A percentile compares a stretch with the other conserved stretches of the same genome.
These are phyloP conservation scores for Eueides isabella DNA, from an alignment of 1,140 invertebrate genomes.

Conservation along the genomic window DNA sequence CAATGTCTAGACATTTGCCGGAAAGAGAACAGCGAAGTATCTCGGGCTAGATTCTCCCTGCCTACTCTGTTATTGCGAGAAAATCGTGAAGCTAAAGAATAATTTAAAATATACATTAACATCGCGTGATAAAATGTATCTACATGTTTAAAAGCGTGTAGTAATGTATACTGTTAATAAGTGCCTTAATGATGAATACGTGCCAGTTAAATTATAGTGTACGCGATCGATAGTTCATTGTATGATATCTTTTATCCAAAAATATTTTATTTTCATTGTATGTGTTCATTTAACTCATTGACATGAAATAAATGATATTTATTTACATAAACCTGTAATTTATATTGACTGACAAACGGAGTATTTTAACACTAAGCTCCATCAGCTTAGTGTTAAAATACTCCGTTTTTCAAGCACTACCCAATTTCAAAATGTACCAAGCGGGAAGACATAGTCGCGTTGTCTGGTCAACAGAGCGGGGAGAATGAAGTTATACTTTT, in stretches of 20 bases:
- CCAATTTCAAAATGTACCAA: too few species aligned
- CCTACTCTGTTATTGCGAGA: not conserved
- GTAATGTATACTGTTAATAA: not conserved
- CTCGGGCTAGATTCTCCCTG: not conserved
- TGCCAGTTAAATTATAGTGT: not conserved
- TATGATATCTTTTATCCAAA: not conserved
- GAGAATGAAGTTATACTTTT: not conserved
- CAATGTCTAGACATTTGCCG: not conserved
- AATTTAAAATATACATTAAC: not conserved
- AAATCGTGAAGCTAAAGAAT: not conserved
- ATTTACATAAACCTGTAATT: too few species aligned
- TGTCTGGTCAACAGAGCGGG: not conserved
- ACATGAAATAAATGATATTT: too few species aligned
- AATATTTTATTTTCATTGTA: not conserved
- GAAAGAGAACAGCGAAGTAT: not conserved
- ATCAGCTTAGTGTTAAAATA: too few species aligned
- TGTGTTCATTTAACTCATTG: not conserved
- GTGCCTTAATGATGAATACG: not conserved
- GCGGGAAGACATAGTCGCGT: too few species aligned
- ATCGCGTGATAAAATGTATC: conserved; percentile 3
- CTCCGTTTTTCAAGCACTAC: too few species aligned
- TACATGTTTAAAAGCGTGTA: not conserved
- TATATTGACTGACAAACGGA: too few species aligned
- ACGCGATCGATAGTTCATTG: conserved; percentile 1
- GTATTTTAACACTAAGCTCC: too few species aligned